phyloP scores from a whole-genome alignment of 2,113 vertebrate genomes.

The Chaetorhynchus papuensis region DNA sequence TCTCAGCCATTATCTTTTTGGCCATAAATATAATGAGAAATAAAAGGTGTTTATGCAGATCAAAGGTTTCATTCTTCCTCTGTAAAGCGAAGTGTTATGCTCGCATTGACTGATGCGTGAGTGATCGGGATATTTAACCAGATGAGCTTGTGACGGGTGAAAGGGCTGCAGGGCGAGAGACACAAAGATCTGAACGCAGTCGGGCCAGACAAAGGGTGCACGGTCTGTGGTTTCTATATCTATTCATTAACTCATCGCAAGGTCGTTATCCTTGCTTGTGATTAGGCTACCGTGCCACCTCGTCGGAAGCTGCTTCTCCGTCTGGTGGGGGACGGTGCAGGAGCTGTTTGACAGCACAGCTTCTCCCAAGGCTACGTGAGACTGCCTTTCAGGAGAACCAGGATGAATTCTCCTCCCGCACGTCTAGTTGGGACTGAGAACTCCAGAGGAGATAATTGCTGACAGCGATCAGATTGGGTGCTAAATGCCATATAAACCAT shows the following conservation, averaged over 20 bases:
- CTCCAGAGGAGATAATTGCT: background rate
- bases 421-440: background rate
- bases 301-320: background rate
- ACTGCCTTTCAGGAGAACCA: background rate
- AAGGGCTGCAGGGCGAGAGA: background rate
- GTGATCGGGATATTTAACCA: background rate
- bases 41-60: background rate
- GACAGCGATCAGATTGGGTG: conserved; percentile 5
- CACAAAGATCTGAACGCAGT: background rate
- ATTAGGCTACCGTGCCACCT: background rate
- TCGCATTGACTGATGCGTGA: fast-evolving
- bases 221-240: background rate
- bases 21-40: background rate
- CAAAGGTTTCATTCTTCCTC: background rate
- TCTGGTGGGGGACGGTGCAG: background rate
- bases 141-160: background rate
- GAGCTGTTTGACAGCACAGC: background rate
- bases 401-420: background rate
- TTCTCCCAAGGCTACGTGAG: background rate
- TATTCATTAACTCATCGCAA: background rate
- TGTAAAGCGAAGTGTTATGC: background rate
- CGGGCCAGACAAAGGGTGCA: background rate
- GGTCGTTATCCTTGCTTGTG: background rate
- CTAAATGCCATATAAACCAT: conserved; percentile 10
- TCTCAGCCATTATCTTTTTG: background rate